Percentiles rank a stretch among this genome's conserved stretches.
phyloP scores from a whole-genome alignment of 2,888 invertebrate genomes.

The Chorisops tibialis region DNA sequence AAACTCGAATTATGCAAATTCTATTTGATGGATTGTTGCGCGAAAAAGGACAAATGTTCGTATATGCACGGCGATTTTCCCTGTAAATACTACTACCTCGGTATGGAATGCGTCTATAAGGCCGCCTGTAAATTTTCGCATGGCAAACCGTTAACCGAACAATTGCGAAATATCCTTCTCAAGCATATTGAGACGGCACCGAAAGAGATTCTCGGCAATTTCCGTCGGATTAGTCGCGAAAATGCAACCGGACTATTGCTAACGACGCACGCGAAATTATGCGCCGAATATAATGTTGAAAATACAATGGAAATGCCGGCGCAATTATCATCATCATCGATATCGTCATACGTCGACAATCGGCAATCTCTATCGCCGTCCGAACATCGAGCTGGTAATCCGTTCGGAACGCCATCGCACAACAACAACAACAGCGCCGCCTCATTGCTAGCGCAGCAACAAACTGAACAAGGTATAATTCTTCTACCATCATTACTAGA shows the following conservation, averaged over 20 bases:
- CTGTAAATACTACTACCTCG: slow-evolving; percentile 95
- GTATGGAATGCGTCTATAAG: slow-evolving; percentile 76
- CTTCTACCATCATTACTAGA: slow-evolving; percentile 49
- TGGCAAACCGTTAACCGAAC: slow-evolving; percentile 78
- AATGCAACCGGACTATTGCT: slow-evolving; percentile 60
- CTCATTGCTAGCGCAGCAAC: too few species aligned
- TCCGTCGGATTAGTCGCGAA: slow-evolving; percentile 76
- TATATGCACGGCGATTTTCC: slow-evolving; percentile 98
- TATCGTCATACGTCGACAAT: slow-evolving; percentile 40
- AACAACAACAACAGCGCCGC: too few species aligned
- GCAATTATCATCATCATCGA: slow-evolving; percentile 25
- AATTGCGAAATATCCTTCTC: slow-evolving; percentile 62
- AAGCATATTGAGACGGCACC: slow-evolving; percentile 87
- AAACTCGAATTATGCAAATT: slow-evolving; percentile 96
- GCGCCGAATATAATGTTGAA: slow-evolving; percentile 50
- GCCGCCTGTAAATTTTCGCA: slow-evolving; percentile 95
- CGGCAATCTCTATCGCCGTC: slow-evolving; percentile 48
- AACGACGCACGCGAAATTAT: slow-evolving; percentile 54
- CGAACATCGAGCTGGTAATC: slow-evolving; percentile 50
- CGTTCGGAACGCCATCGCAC: slow-evolving; percentile 47
- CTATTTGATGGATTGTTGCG: slow-evolving; percentile 90
- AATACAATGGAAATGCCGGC: slow-evolving; percentile 40
- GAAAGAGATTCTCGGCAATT: slow-evolving; percentile 87
- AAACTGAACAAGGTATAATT: too few species aligned
- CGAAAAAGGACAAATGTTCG: slow-evolving; percentile 90